Conservation (phyloP, 2,113 vertebrate genomes). For the Microcebus lehilahytsara region DNA sequence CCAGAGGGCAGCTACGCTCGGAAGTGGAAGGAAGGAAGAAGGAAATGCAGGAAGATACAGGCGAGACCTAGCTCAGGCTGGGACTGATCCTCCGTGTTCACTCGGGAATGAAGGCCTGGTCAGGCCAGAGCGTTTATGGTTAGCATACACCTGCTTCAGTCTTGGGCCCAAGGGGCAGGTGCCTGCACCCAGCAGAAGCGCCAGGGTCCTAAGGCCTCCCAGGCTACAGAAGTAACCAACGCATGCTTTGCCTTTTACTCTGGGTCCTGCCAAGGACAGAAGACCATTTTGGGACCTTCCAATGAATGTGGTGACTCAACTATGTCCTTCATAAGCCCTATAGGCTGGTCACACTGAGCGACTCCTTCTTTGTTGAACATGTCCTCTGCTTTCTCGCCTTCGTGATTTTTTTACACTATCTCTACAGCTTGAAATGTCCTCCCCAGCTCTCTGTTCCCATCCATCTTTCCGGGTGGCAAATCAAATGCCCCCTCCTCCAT, state of each 20-base stretch:
- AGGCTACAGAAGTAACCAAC: neutral
- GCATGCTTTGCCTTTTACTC: neutral
- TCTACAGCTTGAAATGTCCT: neutral
- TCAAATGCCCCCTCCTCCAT: neutral
- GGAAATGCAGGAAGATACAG: neutral
- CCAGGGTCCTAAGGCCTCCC: neutral
- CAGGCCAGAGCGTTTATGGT: neutral
- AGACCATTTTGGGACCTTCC: neutral
- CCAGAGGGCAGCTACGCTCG: neutral
- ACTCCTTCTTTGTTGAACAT: neutral
- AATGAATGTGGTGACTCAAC: neutral
- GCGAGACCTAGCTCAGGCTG: neutral
- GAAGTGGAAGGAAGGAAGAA: constrained; percentile 2
- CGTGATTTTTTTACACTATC: neutral
- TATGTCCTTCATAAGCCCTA: neutral
- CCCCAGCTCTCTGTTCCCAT: neutral
- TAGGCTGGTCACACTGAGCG: neutral
- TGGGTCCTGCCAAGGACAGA: neutral
- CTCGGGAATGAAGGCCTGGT: neutral
- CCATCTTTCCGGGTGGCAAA: constrained; percentile 9
- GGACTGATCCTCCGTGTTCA: neutral
- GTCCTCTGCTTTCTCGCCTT: neutral
- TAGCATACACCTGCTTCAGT: neutral
- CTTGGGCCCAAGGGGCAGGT: neutral
- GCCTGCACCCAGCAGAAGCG: neutral